Evolutionary conservation across 1,140 invertebrate species (phyloP).

Genomic region (Neodiprion fabricii): DNA sequence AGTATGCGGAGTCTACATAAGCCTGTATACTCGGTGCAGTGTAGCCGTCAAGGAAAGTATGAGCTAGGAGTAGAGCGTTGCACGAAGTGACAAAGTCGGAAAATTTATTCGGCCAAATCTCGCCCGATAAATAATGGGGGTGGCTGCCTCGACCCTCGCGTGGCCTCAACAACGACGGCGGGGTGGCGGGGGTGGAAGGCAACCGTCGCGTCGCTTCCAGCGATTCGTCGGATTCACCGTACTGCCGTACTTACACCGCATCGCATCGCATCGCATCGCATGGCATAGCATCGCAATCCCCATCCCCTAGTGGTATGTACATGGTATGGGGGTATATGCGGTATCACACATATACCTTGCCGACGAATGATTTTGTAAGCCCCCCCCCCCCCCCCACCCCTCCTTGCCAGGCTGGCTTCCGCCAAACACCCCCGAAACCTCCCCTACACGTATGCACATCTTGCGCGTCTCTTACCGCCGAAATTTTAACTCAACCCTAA

Average conservation of each 20-base stretch:
- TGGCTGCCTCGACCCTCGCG: not conserved
- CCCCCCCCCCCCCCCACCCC: too few species aligned
- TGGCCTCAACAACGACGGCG: not conserved
- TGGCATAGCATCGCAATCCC: too few species aligned
- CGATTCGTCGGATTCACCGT: not conserved
- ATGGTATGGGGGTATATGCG: too few species aligned
- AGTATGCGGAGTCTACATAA: too few species aligned
- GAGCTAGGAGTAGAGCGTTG: too few species aligned
- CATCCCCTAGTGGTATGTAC: too few species aligned
- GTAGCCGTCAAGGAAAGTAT: too few species aligned
- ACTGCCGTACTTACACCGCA: not conserved
- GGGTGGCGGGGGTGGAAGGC: too few species aligned
- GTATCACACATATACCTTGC: not conserved
- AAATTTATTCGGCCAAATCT: slow-evolving; percentile 3
- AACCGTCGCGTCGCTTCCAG: not conserved
- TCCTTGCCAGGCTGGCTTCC: not conserved
- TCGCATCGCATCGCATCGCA: not conserved
- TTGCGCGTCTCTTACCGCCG: not conserved
- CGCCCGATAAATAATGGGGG: not conserved
- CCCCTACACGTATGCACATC: not conserved
- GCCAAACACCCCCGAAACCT: too few species aligned
- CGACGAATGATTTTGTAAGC: not conserved
- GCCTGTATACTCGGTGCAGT: too few species aligned
- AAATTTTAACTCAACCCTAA: not conserved
- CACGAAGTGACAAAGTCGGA: not conserved